phyloP scores from a whole-genome alignment of 2,113 vertebrate genomes.

The Psophia crepitans region DNA sequence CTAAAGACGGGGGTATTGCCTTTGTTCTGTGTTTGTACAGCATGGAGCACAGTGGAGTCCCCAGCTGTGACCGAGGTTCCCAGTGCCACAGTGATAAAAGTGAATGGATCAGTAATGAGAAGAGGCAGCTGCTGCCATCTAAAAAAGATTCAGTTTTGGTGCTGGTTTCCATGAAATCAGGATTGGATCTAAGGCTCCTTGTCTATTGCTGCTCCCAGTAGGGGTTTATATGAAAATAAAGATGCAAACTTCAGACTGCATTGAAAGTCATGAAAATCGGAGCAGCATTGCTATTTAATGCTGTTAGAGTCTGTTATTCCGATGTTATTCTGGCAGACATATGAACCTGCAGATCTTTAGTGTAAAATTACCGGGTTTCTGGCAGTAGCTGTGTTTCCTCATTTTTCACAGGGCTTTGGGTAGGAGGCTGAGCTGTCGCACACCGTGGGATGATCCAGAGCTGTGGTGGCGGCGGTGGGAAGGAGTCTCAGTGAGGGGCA shows the following conservation, averaged over 20 bases:
- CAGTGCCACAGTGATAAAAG: slow-evolving; percentile 47
- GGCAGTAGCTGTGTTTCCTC: background rate
- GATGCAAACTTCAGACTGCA: background rate
- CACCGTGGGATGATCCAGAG: background rate
- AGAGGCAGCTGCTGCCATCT: slow-evolving; percentile 44
- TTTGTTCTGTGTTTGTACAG: slow-evolving; percentile 65
- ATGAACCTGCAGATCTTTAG: background rate
- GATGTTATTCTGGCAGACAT: background rate
- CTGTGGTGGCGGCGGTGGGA: background rate
- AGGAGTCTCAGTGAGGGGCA: background rate
- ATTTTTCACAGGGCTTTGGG: background rate
- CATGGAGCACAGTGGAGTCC: slow-evolving; percentile 17
- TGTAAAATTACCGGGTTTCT: background rate
- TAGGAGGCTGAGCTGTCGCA: background rate
- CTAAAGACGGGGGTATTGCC: slow-evolving; percentile 46
- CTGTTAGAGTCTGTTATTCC: background rate
- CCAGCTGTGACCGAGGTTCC: slow-evolving; percentile 62
- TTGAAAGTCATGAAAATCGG: background rate
- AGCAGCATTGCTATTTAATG: background rate
- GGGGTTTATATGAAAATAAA: slow-evolving; percentile 37
- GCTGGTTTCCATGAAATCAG: slow-evolving; percentile 7
- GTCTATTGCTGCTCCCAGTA: background rate
- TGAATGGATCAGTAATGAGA: slow-evolving; percentile 46
- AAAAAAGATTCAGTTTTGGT: slow-evolving; percentile 11
- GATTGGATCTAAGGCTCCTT: slow-evolving; percentile 4